Evolutionary conservation across 2,888 invertebrate genomes (phyloP).

Genomic region (Sphaerophoria taeniata): DNA sequence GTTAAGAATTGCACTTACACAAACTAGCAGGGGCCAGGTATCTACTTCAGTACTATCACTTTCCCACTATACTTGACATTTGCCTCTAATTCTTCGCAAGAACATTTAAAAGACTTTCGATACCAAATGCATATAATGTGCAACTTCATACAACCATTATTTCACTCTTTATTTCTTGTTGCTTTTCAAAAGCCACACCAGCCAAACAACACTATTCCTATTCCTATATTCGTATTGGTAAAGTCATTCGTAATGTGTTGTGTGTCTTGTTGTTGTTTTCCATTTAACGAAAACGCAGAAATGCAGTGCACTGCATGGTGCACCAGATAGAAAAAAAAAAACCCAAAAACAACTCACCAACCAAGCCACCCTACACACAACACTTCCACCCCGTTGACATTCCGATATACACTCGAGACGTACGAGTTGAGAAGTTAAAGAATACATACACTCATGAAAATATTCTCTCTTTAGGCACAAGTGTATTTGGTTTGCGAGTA

Average conservation of each 20-base stretch:
- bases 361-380: constrained; percentile 54
- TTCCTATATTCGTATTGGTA: constrained; percentile 72
- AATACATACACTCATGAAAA: constrained; percentile 31
- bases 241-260: constrained; percentile 47
- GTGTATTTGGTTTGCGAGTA: constrained; percentile 46
- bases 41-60: no score
- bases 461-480: constrained; percentile 13
- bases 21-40: no score
- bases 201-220: constrained; percentile 35
- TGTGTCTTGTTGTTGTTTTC: constrained; percentile 34
- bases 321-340: constrained; percentile 57
- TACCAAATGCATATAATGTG: background rate
- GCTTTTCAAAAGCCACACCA: constrained; percentile 38
- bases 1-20: background rate
- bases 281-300: constrained; percentile 45
- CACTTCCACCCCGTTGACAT: constrained; percentile 69
- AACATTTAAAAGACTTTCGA: background rate
- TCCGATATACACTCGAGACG: constrained; percentile 57
- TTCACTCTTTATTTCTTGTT: constrained; percentile 16
- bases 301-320: constrained; percentile 72
- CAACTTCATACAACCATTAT: background rate
- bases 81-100: no score
- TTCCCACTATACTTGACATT: no score
- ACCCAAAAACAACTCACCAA: constrained; percentile 3
- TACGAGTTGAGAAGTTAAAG: constrained; percentile 45